Evolutionary conservation across 2,888 invertebrate genomes (phyloP), one percentile per base, ranked within the genome.

Genomic region (Acholoe squamosa): DNA sequence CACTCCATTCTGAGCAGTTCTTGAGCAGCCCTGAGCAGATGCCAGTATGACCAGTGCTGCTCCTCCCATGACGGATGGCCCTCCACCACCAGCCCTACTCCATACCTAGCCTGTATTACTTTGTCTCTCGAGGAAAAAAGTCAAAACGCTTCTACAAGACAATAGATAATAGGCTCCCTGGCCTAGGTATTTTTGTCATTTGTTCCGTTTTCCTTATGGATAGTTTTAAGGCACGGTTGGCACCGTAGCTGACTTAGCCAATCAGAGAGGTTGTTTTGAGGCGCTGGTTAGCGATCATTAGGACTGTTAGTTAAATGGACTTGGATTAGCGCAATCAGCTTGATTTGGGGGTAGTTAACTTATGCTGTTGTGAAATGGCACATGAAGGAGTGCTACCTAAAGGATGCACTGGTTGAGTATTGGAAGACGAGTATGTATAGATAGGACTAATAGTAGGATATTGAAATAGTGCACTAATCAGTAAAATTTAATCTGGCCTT

Each of bases 31-130:
- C 43, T 28, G 31, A 71, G 28, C 71, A 71, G 71, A 61, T 71
- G 28, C 71, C 71, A n/a, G 28, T 16, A 71, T 71, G 71, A 71
- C 71, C 71, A 71, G 71, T 28, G 31, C 71, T 25, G 71, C 71
- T 71, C 71, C 71, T 0, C 16, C 5, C 16, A 0, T 71, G 31
- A 71, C 71, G 71, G 71, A 71, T 71, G 71, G 25, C 5, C 14
- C 61, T 71, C 28, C 14, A 25, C 71, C 14, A n/a, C 22, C 71
- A 0, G 67, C 71, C 71, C 31, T 25, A 25, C 25, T 28, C 25
- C 71, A 71, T 71, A 71, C 71, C 31, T n/a, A 28, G 71, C 71
- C 14, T n/a, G 71, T 28, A 71, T 25, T 71, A 28, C 71, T 28
- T 28, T 71, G 71, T 28, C 61, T 61, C 14, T 61, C 1, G 61